These are phyloP conservation scores for Cryptus viduatorius DNA, from an alignment of 2,888 invertebrate species.

Conservation along the genomic window DNA sequence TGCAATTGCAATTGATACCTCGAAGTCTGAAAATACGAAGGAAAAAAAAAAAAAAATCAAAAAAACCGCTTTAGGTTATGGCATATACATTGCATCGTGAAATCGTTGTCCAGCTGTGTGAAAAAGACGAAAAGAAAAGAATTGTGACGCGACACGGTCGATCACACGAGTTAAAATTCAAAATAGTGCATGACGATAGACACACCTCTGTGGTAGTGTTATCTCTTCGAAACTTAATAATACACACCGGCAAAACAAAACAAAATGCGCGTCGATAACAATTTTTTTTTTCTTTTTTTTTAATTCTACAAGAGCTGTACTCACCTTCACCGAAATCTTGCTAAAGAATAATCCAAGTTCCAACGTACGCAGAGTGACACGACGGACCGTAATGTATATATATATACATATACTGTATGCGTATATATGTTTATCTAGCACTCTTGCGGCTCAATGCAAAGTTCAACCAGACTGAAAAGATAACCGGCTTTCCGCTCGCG, in stretches of 20 bases:
- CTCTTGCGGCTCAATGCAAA: slow-evolving; percentile 12
- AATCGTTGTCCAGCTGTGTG: not conserved
- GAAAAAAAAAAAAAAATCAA: not conserved
- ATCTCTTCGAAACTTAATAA: too few species aligned
- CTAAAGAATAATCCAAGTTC: not conserved
- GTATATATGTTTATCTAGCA: not conserved
- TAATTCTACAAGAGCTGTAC: not conserved
- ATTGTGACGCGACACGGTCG: too few species aligned
- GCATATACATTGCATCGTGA: not conserved
- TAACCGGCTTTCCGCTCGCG: slow-evolving; percentile 28
- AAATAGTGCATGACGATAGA: too few species aligned
- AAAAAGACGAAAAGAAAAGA: not conserved
- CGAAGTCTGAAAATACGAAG: not conserved
- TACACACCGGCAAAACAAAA: too few species aligned
- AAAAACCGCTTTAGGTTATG: not conserved
- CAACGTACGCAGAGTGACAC: not conserved
- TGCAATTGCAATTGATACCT: too few species aligned
- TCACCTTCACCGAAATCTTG: not conserved
- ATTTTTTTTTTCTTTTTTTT: not conserved
- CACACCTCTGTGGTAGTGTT: too few species aligned
- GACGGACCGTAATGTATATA: not conserved
- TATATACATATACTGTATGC: not conserved
- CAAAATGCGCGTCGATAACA: not conserved
- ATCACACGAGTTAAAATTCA: too few species aligned
- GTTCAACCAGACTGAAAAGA: slow-evolving; percentile 24